Evolutionary conservation across 2,888 invertebrate species (phyloP), one percentile per base, ranked within the genome.

Genomic region (Nymphalis c-album): DNA sequence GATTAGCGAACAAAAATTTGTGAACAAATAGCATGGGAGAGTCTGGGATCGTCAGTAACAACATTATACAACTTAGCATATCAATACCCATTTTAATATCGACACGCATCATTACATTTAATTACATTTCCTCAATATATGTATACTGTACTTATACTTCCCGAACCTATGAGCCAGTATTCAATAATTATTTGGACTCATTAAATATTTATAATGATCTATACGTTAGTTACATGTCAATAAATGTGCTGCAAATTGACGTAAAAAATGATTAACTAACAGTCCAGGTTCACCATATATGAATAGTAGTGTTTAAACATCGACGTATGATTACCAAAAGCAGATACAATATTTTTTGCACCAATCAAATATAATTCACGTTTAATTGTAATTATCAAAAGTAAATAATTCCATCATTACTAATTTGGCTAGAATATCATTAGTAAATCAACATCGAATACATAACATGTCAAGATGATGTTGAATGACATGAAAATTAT

Each of bases 21-120:
- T 87, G 82, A 81, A 83, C 85, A 83, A 57, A 83, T 75, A 74
- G 75, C 80, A 84, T 87, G 86, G 86, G 88, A 85, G 85, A 80
- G 85, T 82, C 81, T 73, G 79, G 77, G 81, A 83, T 86, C 86
- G 86, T 85, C 84, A 53, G 63, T 63, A 84, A 86, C 77, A 80
- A 81, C 83, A 87, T 86, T 85, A 82, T 84, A 76, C 78, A 76
- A 83, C 86, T 91, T 91, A 90, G 85, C 91, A 92, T 92, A 89
- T 91, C 87, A 91, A 91, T 92, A 84, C 84, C 81, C 86, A 84
- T 87, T 90, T 89, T 88, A 88, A 88, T 89, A 88, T 88, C 57
- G 90, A 86, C 90, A 91, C 84, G 91, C 89, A 88, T 88, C 91
- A 90, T 90, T 91, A 85, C 82, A 85, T 90, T 86, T 91, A 87